Evolutionary conservation across 2,113 vertebrate species (phyloP), one percentile per base, ranked within the genome.

Genomic region (Ovis canadensis): DNA sequence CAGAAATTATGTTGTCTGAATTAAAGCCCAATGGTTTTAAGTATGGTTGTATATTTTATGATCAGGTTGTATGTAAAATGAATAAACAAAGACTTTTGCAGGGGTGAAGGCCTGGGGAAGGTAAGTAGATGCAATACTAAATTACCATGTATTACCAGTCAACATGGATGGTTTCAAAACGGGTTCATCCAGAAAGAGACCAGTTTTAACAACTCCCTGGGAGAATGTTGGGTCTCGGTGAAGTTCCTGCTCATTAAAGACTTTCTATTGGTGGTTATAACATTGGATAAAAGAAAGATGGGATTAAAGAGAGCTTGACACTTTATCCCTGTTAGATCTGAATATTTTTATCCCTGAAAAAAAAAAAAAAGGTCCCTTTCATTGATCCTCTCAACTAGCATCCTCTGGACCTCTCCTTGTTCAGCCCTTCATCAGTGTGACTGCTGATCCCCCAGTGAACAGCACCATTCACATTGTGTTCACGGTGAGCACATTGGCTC

Each of bases 161-260:
- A 59, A 59, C 23, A 59, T 11, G 9, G 57, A 59, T 59, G 57
- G 57, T 27, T 25, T 59, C 9, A 10, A 57, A 57, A 57, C 3
- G 9, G 57, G 57, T 59, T 59, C 57, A 59, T 59, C 57, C 57
- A 27, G 57, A 59, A 59, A 59, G 57, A 59, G 57, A 59, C 1
- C 57, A 27, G 57, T 59, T 59, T 59, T 59, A 59, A 59, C 23
- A 59, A 59, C 57, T 59, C 19, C 21, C 57, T 59, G 27, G 57
- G 3, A 55, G 91, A 90, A 85, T 23, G 50, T 91, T 54, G 45
- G 17, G 88, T 84, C 57, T 59, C 82, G 78, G 87, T 96, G 96
- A 98, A 96, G 96, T 85, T 87, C 80, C 90, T 5, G 9, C 74
- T 83, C 50, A 57, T 98, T 97, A 97, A 95, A 95, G 84, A 87